These are phyloP conservation scores for Mormyrops attenuatus DNA, from an alignment of 2,797 vertebrate genomes.

Conservation along the genomic window DNA sequence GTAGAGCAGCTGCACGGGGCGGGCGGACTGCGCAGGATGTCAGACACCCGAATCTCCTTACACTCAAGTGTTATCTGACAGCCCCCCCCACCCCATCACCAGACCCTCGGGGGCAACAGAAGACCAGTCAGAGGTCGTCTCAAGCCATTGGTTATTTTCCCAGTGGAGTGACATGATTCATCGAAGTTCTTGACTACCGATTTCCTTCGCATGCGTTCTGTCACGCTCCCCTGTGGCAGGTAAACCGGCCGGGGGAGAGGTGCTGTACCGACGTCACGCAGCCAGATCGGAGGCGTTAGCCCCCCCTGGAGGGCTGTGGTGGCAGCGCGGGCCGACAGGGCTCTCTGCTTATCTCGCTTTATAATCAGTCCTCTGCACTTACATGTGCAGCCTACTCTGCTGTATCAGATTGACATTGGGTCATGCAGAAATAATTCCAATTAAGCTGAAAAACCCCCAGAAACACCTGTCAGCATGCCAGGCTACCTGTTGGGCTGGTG, in stretches of 20 bases:
- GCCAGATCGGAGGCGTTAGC: background rate
- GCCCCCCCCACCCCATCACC: background rate
- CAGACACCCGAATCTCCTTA: background rate
- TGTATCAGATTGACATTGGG: background rate
- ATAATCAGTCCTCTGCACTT: background rate
- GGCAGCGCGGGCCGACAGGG: too few relatives aligned
- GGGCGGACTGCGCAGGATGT: background rate
- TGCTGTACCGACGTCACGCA: background rate
- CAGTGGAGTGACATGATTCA: background rate
- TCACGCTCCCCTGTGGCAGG: background rate
- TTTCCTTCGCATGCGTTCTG: background rate
- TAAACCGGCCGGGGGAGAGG: background rate
- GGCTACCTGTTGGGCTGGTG: background rate
- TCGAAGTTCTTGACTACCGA: background rate
- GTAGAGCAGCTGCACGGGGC: background rate
- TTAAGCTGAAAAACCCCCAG: background rate
- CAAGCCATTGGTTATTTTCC: background rate
- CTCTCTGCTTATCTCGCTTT: too few relatives aligned
- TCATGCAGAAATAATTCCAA: background rate
- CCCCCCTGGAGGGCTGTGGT: background rate
- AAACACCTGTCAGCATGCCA: background rate
- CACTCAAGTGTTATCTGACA: background rate
- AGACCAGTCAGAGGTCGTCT: background rate
- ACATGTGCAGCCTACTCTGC: background rate
- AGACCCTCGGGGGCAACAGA: background rate